A percentile compares a stretch with the other conserved stretches of the same genome.
Conservation (phyloP, 2,113 vertebrate genomes). For the Lepus europaeus region DNA sequence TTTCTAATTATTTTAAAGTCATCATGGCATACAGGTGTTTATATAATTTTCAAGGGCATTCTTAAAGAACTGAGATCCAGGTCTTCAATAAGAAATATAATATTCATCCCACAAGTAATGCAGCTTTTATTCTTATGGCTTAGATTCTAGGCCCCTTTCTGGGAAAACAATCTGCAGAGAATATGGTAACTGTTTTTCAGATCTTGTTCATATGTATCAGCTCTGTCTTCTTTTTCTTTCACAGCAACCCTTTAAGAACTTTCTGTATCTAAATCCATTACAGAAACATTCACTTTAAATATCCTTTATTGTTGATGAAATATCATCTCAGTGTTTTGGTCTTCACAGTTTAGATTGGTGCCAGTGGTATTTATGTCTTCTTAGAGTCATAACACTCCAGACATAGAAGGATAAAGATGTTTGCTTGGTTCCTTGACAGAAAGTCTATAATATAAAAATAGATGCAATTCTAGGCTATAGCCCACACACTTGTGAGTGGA, state of each 20-base stretch:
- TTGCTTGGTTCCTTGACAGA: constrained; percentile 47
- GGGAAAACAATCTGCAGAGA: not conserved
- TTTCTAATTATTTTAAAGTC: constrained; percentile 56
- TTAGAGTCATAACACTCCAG: constrained; percentile 44
- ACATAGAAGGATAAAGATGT: constrained; percentile 17
- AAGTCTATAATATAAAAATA: constrained; percentile 62
- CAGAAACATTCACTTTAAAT: constrained; percentile 63
- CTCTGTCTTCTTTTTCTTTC: not conserved
- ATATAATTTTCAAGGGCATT: not conserved
- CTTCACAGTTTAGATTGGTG: not conserved
- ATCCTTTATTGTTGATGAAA: constrained; percentile 57
- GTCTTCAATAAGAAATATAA: constrained; percentile 22
- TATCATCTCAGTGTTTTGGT: constrained; percentile 56
- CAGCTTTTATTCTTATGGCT: not conserved
- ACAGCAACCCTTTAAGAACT: not conserved
- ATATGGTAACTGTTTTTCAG: constrained; percentile 11
- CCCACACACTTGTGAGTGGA: not conserved
- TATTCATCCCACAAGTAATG: not conserved
- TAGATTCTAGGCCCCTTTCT: not conserved
- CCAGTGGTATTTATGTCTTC: constrained; percentile 21
- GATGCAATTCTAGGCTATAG: not conserved
- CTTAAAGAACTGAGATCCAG: constrained; percentile 7
- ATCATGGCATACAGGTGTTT: not conserved
- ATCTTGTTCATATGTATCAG: not conserved
- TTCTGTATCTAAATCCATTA: constrained; percentile 29